phyloP scores from a whole-genome alignment of 2,888 invertebrate species.

The Noctuana brunneofusca region DNA sequence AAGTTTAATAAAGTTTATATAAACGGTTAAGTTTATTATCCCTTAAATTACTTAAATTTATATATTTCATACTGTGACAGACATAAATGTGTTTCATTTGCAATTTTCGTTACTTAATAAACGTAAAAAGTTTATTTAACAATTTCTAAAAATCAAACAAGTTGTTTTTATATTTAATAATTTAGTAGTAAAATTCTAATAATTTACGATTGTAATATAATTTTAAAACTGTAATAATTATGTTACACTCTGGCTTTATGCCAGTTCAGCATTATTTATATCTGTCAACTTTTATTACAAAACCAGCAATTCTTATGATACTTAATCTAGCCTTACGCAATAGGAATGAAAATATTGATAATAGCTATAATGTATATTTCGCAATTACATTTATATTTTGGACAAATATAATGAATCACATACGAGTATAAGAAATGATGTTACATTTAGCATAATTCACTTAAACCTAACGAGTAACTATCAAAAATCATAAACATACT shows the following conservation, averaged over 20 bases:
- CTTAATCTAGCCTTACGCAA: constrained; percentile 33
- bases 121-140: no score
- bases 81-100: no score
- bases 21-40: neutral
- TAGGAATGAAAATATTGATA: constrained; percentile 38
- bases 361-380: constrained; percentile 23
- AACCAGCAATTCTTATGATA: constrained; percentile 14
- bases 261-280: constrained; percentile 19
- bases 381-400: constrained; percentile 39
- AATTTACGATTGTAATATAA: neutral
- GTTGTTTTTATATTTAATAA: neutral
- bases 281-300: constrained; percentile 17
- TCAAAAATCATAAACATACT: constrained; percentile 32
- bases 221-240: constrained; percentile 2
- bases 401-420: constrained; percentile 39
- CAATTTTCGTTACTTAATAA: no score
- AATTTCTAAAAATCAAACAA: neutral
- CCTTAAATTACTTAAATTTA: neutral
- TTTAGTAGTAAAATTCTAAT: neutral
- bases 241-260: neutral
- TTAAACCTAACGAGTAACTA: constrained; percentile 28
- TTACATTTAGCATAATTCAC: constrained; percentile 24
- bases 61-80: no score
- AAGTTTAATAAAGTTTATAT: neutral
- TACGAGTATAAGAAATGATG: constrained; percentile 1